phyloP scores from a whole-genome alignment of 2,113 vertebrate species.

The Protobothrops mucrosquamatus region DNA sequence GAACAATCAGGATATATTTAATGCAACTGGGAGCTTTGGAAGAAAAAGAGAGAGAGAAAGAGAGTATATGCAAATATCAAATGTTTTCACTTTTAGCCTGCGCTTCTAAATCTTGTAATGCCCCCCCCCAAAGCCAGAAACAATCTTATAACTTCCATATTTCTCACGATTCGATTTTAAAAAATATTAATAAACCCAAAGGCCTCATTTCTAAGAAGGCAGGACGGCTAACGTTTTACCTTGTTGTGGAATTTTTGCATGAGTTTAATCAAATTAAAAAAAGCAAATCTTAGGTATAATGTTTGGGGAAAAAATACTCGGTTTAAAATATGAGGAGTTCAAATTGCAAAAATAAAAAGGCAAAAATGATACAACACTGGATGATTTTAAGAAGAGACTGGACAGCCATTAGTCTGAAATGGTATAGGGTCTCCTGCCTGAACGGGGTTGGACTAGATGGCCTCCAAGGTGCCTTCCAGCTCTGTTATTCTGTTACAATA shows the following conservation, averaged over 20 bases:
- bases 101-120: not conserved
- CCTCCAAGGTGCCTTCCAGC: not conserved
- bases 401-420: not conserved
- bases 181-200: not conserved
- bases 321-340: not conserved
- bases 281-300: not conserved
- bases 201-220: not conserved
- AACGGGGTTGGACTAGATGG: not conserved
- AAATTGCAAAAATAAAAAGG: not conserved
- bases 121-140: not conserved
- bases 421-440: not conserved
- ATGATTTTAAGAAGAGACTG: not conserved
- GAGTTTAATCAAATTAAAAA: not conserved
- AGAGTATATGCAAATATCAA: rapidly evolving
- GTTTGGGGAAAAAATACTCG: not conserved
- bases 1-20: not conserved
- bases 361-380: not conserved
- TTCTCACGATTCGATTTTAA: not conserved
- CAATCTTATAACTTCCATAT: not conserved
- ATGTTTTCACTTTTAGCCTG: not conserved
- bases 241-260: not conserved
- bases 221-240: not conserved
- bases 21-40: not conserved
- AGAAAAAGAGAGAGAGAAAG: not conserved
- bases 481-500: not conserved